Evolutionary conservation across 2,797 vertebrate species (phyloP), one percentile per base, ranked within the genome.

Genomic region (Characodon lateralis): DNA sequence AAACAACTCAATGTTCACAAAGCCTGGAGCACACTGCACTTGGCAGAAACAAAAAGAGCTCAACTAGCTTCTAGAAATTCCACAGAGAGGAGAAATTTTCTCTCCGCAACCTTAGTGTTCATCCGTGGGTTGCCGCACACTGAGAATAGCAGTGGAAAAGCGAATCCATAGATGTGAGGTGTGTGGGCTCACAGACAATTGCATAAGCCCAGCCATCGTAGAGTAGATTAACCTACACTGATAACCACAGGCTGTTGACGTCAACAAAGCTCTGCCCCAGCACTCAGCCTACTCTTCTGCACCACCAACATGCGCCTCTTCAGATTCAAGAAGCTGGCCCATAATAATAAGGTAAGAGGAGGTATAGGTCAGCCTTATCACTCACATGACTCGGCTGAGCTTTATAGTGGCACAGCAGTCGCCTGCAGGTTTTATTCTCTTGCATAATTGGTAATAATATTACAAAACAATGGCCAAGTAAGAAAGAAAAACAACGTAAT

Each of bases 221-320:
- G 78, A 83, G 78, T 91, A 95, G 93, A 95, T 95, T 94, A 94
- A 92, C 92, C 92, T 93, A 87, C 72, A 79, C 88, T 92, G 92
- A 94, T 90, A 91, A 92, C 89, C 85, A 87, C 85, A 87, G 91
- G 78, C 84, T 76, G 78, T 74, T 96, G 94, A 95, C 92, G 89
- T 94, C 93, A 95, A 89, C 83, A 76, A 85, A 84, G 80, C 81
- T 85, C 86, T 85, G 84, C 80, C 77, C 87, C 82, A 71, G 35
- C 12, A 41, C 83, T 78, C 78, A 56, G 50, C 81, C 78, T 79
- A 55, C 79, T 78, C 51, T 68, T 69, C 83, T 82, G 18, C 80
- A 78, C 71, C 72, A 78, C 78, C 82, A 78, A 26, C 83, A 63
- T 55, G 39, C 65, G 50, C 46, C 71, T 71, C 76, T 83, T 73